Conservation (phyloP, 1,140 invertebrate species). For the Caenorhabditis remanei region DNA sequence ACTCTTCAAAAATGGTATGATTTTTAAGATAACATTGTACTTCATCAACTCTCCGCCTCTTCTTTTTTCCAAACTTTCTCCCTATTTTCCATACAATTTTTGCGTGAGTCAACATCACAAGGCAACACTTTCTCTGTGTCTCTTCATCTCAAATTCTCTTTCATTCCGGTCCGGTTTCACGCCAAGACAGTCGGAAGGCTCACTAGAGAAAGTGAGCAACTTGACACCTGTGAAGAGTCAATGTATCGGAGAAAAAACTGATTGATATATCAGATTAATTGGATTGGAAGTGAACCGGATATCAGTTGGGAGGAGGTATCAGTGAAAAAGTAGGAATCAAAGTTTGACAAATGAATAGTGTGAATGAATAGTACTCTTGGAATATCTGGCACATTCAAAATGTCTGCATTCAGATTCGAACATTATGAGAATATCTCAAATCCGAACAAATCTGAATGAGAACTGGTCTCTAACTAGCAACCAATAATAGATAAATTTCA, state of each 20-base stretch:
- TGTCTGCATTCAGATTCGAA: too few species aligned
- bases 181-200: constrained; percentile 23
- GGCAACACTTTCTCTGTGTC: not conserved
- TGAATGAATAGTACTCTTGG: too few species aligned
- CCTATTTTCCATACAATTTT: not conserved
- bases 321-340: too few species aligned
- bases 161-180: constrained; percentile 45
- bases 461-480: too few species aligned
- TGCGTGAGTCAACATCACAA: not conserved
- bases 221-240: constrained; percentile 46
- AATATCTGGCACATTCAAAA: too few species aligned
- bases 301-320: too few species aligned
- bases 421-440: too few species aligned
- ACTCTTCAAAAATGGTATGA: too few species aligned
- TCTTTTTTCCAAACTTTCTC: not conserved
- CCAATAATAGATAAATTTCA: too few species aligned
- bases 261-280: constrained; percentile 47
- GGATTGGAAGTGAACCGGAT: constrained; percentile 17
- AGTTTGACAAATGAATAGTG: too few species aligned
- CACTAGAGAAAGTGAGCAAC: constrained; percentile 2
- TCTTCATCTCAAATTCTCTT: not conserved
- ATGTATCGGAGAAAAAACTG: constrained; percentile 9
- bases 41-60: not conserved
- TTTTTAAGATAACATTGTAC: not conserved
- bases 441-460: too few species aligned